A percentile compares a stretch with the other conserved stretches of the same genome.
Conservation (phyloP, 2,113 vertebrate species). For the Salvelinus fontinalis region DNA sequence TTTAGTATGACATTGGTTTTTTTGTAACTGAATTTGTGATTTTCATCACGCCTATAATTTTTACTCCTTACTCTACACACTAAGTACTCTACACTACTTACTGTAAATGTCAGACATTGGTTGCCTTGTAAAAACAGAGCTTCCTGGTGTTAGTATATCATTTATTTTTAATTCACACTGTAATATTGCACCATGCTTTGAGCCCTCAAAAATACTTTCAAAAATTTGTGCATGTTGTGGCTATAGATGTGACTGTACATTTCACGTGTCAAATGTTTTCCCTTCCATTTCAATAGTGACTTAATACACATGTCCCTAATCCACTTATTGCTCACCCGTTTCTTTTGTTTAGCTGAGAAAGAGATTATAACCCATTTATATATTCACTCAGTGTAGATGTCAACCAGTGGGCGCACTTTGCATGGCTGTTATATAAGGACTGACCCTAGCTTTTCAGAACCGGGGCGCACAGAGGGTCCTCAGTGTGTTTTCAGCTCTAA, state of each 20-base stretch:
- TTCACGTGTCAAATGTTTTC: not conserved
- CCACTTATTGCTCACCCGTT: not conserved
- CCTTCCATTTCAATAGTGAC: not conserved
- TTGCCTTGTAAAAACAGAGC: not conserved
- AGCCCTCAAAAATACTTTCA: no score
- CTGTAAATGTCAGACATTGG: constrained; percentile 16
- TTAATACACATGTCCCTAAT: not conserved
- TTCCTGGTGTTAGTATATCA: not conserved
- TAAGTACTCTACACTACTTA: not conserved
- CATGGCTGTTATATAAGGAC: no score
- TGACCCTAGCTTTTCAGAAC: not conserved
- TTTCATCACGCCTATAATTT: not conserved
- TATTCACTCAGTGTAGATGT: not conserved
- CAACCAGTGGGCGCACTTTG: not conserved
- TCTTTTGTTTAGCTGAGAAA: not conserved
- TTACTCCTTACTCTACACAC: constrained; percentile 6
- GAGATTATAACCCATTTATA: not conserved
- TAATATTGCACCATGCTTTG: not conserved
- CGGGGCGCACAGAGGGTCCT: not conserved
- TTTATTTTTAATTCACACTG: not conserved
- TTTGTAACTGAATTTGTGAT: not conserved
- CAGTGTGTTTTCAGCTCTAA: no score
- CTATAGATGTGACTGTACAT: not conserved
- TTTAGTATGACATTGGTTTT: not conserved
- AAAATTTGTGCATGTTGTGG: not conserved